Conservation (phyloP, 2,113 vertebrate species). For the Gymnorhina tibicen region DNA sequence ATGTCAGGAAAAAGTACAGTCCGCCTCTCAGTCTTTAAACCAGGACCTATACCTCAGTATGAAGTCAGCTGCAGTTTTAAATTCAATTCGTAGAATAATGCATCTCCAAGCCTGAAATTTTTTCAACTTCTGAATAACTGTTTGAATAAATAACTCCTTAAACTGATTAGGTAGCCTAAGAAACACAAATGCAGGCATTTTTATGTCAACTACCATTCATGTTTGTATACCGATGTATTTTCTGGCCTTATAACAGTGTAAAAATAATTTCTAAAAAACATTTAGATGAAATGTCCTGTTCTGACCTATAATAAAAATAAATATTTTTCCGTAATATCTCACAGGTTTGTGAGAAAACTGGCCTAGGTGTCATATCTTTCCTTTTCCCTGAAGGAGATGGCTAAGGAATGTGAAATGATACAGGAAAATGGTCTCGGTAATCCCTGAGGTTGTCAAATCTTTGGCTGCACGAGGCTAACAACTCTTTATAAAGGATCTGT, state of each 20-base stretch:
- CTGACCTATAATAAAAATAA: constrained; percentile 1
- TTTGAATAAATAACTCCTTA: constrained; percentile 32
- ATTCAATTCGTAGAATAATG: neutral
- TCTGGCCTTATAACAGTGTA: neutral
- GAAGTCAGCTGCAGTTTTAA: neutral
- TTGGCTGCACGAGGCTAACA: constrained; percentile 60
- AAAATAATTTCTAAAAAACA: neutral
- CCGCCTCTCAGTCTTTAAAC: neutral
- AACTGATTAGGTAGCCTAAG: neutral
- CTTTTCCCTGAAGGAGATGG: neutral
- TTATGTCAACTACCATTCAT: neutral
- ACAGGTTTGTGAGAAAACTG: neutral
- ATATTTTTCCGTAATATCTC: neutral
- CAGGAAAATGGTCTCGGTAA: constrained; percentile 52
- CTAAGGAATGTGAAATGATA: constrained; percentile 54
- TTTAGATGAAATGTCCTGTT: neutral
- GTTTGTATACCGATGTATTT: neutral
- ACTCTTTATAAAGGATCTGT: constrained; percentile 57
- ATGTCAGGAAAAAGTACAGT: neutral
- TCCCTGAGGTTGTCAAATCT: constrained; percentile 64
- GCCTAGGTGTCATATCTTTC: neutral
- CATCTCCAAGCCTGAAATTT: neutral
- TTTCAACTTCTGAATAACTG: neutral
- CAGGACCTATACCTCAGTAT: neutral
- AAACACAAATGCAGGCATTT: neutral